Evolutionary conservation across 2,888 invertebrate genomes (phyloP).

Genomic region (Drosophila multiciliata): DNA sequence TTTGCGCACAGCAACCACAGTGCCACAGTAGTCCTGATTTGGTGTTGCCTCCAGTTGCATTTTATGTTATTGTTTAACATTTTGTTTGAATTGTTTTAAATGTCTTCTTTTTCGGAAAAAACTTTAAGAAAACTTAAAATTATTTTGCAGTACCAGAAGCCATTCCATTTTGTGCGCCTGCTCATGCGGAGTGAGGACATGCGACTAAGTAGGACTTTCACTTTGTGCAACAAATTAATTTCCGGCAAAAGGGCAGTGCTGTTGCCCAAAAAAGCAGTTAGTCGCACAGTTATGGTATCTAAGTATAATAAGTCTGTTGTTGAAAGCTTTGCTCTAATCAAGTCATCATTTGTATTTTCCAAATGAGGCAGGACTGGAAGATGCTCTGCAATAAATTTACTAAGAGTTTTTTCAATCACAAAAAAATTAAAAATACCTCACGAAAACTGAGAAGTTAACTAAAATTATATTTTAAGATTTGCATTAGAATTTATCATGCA

Average conservation of each 20-base stretch:
- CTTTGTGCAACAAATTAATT: conserved; percentile 53
- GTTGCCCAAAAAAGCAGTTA: conserved; percentile 24
- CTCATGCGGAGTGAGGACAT: conserved; percentile 8
- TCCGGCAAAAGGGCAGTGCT: conserved; percentile 34
- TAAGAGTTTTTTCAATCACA: neutral
- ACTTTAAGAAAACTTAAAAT: conserved; percentile 48
- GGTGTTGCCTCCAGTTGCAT: conserved; percentile 28
- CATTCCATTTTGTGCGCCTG: neutral
- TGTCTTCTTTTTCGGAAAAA: conserved; percentile 40
- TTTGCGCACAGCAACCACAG: conserved; percentile 8
- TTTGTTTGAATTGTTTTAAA: conserved; percentile 28
- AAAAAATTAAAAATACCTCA: too few species aligned
- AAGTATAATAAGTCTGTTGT: conserved; percentile 19
- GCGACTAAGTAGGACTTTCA: conserved; percentile 34
- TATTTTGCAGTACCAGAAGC: neutral
- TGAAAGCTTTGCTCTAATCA: conserved; percentile 40
- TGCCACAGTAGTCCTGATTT: conserved; percentile 4
- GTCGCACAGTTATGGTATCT: conserved; percentile 32
- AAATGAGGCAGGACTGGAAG: too few species aligned
- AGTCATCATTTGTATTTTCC: neutral
- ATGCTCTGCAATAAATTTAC: neutral
- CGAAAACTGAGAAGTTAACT: neutral
- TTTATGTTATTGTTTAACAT: conserved; percentile 48
- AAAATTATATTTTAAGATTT: neutral
- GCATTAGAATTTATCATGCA: neutral